Evolutionary conservation across 2,113 vertebrate species (phyloP), one percentile per base, ranked within the genome.

Genomic region (Perca flavescens): DNA sequence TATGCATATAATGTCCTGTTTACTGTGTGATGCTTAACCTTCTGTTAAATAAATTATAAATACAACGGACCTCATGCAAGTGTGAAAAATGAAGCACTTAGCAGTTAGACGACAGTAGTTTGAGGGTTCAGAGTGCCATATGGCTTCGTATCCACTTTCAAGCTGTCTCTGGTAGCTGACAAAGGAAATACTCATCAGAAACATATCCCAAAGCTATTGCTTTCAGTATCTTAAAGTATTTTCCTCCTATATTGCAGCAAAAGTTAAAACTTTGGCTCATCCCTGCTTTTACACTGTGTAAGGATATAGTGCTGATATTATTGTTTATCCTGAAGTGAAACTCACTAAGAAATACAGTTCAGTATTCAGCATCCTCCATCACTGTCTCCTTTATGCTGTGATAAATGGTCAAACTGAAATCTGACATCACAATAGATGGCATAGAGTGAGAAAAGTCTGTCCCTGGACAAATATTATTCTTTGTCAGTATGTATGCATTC

Each of bases 21-120:
- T 82, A 60, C 68, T 12, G 16, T 49, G 54, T 80, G 79, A 84
- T 65, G 75, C 71, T 22, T 46, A 78, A 46, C 69, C 74, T 64
- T 81, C 82, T 57, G 34, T 74, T 77, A 87, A 89, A 91, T 92
- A 58, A 93, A 88, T 91, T 89, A 90, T 90, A 84, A 89, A 92
- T 83, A 86, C 57, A 69, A 83, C 13, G 28, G 77, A 89, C 79
- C 66, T 76, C n/a, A 58, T 87, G 75, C 40, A 64, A 62, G 86
- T 56, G 68, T 80, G 80, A 92, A 77, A 88, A 88, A 84, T 85
- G 34, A 90, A 84, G 75, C 89, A 90, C 84, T 91, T 87, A 80
- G 80, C 82, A 81, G 74, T 79, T 52, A 77, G 68, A 80, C 5
- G 57, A 79, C 50, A 63, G 74, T 46, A 66, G 68, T 82, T 81